A percentile compares a stretch with the other conserved stretches of the same genome.
These are phyloP conservation scores for Wiebesia pumilae DNA, from an alignment of 1,140 invertebrate genomes.

Conservation along the genomic window DNA sequence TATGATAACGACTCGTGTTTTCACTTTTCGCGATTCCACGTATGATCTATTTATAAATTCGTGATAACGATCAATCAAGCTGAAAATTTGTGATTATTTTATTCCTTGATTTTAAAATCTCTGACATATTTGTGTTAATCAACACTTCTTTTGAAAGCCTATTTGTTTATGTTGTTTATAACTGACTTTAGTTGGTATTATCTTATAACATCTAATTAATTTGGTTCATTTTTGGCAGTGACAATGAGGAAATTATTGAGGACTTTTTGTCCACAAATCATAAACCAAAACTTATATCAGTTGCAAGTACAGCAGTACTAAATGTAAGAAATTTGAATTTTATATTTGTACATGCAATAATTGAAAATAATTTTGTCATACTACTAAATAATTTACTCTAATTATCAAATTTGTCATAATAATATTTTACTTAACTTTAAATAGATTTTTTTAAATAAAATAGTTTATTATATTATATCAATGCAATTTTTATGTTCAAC, in stretches of 20 bases:
- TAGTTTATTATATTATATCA: no score
- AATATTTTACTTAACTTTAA: no score
- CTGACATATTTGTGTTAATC: not conserved
- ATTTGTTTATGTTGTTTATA: conserved; percentile 27
- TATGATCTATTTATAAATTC: not conserved
- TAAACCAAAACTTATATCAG: conserved; percentile 63
- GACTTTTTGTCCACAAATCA: not conserved
- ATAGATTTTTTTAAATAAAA: no score
- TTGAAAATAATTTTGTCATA: not conserved
- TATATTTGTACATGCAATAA: not conserved
- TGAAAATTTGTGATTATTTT: conserved; percentile 14
- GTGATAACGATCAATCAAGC: not conserved
- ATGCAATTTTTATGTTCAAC: no score
- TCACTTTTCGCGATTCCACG: not conserved
- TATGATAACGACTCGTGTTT: not conserved
- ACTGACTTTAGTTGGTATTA: not conserved
- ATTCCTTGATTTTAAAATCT: not conserved
- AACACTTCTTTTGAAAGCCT: conserved; percentile 11
- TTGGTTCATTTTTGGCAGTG: conserved; percentile 27
- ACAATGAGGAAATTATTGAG: conserved; percentile 14
- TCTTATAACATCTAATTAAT: not conserved
- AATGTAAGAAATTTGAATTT: conserved; percentile 67
- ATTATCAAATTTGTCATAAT: no score
- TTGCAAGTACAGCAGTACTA: conserved; percentile 71
- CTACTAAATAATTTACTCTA: no score